Percentiles rank a stretch among this genome's conserved stretches.
Conservation (phyloP, 2,113 vertebrate genomes). For the Gavia stellata region DNA sequence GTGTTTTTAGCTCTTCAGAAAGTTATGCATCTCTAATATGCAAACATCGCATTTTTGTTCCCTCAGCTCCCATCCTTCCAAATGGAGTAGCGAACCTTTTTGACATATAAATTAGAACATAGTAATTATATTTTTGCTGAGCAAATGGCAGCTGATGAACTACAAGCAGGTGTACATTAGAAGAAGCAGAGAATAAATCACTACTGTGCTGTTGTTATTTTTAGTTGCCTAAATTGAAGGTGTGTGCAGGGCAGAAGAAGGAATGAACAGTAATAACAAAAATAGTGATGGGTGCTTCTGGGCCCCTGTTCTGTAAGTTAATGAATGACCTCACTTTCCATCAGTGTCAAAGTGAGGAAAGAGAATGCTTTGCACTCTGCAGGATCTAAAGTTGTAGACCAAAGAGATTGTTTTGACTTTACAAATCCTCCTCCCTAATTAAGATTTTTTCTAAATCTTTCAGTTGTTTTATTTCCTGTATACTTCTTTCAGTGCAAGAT, state of each 20-base stretch:
- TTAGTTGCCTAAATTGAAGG: neutral
- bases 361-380: neutral
- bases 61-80: neutral
- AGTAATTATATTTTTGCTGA: neutral
- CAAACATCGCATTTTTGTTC: neutral
- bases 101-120: neutral
- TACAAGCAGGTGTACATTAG: neutral
- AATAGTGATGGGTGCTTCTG: neutral
- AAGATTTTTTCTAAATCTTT: neutral
- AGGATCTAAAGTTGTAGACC: neutral
- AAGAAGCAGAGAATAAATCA: neutral
- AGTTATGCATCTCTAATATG: neutral
- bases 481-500: neutral
- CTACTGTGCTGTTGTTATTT: neutral
- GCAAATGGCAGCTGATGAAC: neutral
- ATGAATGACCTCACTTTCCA: neutral
- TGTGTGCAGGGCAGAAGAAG: neutral
- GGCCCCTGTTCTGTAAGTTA: neutral
- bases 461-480: neutral
- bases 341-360: neutral
- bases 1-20: neutral
- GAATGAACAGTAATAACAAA: neutral
- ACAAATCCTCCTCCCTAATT: accelerated
- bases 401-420: neutral
- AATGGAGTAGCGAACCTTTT: neutral